Percentiles rank a stretch among this genome's conserved stretches.
These are phyloP conservation scores for Holacanthella duospinosa DNA, from an alignment of 2,888 invertebrate genomes.

Conservation along the genomic window DNA sequence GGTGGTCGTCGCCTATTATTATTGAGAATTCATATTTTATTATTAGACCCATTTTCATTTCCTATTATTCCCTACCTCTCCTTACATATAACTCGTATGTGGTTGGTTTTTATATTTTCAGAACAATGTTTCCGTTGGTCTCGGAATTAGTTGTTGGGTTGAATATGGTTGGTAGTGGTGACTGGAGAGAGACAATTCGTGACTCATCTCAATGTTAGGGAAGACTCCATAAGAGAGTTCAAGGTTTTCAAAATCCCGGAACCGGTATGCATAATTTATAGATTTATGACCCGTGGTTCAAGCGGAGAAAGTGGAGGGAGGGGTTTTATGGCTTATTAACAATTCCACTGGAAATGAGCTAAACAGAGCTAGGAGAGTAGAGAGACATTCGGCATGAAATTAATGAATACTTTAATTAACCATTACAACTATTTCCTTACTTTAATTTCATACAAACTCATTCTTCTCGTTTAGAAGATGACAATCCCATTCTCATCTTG, in stretches of 20 bases:
- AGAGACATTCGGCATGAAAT: no score
- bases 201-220: background rate
- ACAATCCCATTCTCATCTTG: no score
- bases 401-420: background rate
- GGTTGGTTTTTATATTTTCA: background rate
- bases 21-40: background rate
- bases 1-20: background rate
- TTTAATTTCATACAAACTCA: no score
- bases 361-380: background rate
- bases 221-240: background rate
- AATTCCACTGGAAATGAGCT: background rate
- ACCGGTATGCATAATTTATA: constrained; percentile 2
- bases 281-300: background rate
- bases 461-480: no score
- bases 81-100: no score
- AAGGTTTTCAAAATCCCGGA: background rate
- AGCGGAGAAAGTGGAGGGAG: background rate
- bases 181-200: background rate
- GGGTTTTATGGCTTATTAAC: constrained; percentile 3
- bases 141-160: background rate
- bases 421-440: no score
- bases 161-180: background rate
- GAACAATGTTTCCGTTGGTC: background rate
- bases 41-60: background rate
- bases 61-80: background rate